These are phyloP conservation scores for Orthonevra nobilis DNA, from an alignment of 2,888 invertebrate species.

Conservation along the genomic window DNA sequence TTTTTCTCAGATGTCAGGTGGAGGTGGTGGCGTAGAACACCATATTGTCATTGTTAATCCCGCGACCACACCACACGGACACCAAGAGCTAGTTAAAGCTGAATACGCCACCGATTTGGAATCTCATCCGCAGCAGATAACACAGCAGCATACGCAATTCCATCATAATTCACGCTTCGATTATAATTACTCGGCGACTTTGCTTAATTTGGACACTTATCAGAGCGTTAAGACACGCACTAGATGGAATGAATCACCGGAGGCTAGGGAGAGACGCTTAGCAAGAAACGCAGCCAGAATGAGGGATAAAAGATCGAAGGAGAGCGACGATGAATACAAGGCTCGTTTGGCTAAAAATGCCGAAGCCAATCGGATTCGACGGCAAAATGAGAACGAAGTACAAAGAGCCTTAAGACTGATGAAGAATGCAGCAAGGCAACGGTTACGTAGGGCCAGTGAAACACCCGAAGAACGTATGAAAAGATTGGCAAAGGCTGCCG, in stretches of 20 bases:
- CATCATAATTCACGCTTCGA: slow-evolving; percentile 67
- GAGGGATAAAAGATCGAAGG: slow-evolving; percentile 79
- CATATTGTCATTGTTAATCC: slow-evolving; percentile 69
- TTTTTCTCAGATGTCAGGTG: slow-evolving; percentile 70
- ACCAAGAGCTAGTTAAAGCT: slow-evolving; percentile 48
- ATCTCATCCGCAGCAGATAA: slow-evolving; percentile 53
- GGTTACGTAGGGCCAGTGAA: slow-evolving; percentile 79
- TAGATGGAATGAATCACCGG: slow-evolving; percentile 80
- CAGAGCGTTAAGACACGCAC: slow-evolving; percentile 74
- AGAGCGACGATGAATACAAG: slow-evolving; percentile 78
- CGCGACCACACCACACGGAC: slow-evolving; percentile 59
- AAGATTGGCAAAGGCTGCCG: slow-evolving; percentile 79
- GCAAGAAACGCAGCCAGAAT: slow-evolving; percentile 80
- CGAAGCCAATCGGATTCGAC: slow-evolving; percentile 79
- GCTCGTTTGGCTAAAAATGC: slow-evolving; percentile 79
- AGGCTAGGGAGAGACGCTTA: slow-evolving; percentile 78
- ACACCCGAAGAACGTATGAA: slow-evolving; percentile 78
- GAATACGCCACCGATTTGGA: slow-evolving; percentile 55
- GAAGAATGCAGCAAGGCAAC: slow-evolving; percentile 80
- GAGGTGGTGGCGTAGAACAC: slow-evolving; percentile 69
- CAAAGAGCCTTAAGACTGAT: slow-evolving; percentile 80
- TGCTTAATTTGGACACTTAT: slow-evolving; percentile 72
- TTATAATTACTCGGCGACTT: slow-evolving; percentile 69
- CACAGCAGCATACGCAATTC: slow-evolving; percentile 59
- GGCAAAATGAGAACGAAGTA: slow-evolving; percentile 80